Percentiles rank a stretch among this genome's conserved stretches.
Evolutionary conservation across 2,888 invertebrate genomes (phyloP).

Genomic region (Reticulitermes lucifugus): DNA sequence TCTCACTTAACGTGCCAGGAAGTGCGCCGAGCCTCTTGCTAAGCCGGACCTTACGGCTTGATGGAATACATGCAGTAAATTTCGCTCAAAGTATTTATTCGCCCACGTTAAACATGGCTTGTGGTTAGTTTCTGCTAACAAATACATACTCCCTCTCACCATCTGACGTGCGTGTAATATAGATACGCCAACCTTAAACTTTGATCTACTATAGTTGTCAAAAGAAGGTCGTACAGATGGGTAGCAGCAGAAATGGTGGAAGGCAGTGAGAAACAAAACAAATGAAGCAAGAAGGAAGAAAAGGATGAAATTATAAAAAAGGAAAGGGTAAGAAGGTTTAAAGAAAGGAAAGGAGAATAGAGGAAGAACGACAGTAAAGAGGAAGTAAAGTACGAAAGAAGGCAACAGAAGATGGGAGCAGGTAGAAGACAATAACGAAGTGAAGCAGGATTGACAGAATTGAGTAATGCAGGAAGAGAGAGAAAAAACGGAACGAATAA

Average conservation of each 20-base stretch:
- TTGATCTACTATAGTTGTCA: neutral
- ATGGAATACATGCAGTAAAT: neutral
- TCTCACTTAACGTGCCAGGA: too few relatives aligned
- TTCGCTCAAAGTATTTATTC: neutral
- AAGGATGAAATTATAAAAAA: neutral
- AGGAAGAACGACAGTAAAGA: neutral
- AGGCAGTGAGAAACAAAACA: neutral
- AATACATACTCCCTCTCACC: neutral
- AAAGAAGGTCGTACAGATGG: neutral
- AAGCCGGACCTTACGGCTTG: too few relatives aligned
- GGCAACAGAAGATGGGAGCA: neutral
- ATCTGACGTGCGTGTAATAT: neutral
- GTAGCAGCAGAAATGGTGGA: neutral
- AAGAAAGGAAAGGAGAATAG: neutral
- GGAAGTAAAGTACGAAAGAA: neutral
- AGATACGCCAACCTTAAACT: neutral
- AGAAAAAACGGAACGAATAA: neutral
- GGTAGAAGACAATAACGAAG: neutral
- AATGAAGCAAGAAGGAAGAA: neutral
- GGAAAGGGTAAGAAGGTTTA: neutral
- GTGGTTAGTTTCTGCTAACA: neutral
- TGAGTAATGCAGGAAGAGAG: neutral
- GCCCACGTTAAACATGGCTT: neutral
- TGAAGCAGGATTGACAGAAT: too few relatives aligned
- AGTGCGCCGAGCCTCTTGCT: too few relatives aligned